phyloP scores from a whole-genome alignment of 2,113 vertebrate species.

The Chaetorhynchus papuensis region DNA sequence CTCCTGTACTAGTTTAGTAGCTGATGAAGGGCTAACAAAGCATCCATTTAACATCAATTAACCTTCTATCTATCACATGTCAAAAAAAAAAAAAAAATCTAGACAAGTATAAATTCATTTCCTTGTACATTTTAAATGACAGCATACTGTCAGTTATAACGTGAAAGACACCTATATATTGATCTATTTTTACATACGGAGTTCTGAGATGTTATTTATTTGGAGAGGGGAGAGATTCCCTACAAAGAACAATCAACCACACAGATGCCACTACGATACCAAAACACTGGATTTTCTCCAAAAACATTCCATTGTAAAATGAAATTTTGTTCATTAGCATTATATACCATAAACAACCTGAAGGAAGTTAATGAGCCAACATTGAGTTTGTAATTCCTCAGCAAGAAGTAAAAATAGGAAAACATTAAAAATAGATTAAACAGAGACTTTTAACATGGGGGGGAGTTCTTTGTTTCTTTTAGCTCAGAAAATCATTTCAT shows the following conservation, averaged over 20 bases:
- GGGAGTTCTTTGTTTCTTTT: neutral
- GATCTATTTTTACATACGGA: neutral
- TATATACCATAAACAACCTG: neutral
- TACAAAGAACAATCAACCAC: neutral
- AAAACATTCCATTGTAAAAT: neutral
- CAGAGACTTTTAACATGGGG: neutral
- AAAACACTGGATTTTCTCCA: neutral
- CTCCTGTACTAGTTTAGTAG: conserved; percentile 54
- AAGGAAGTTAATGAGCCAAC: neutral
- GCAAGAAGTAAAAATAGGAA: neutral
- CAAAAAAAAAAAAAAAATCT: conserved; percentile 21
- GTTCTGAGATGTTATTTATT: neutral
- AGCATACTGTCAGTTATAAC: neutral
- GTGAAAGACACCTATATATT: neutral
- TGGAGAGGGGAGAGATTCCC: neutral
- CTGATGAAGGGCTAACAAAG: conserved; percentile 71
- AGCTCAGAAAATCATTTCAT: neutral
- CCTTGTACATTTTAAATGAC: neutral
- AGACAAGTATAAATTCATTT: neutral
- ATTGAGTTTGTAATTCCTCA: neutral
- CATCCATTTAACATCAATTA: conserved; percentile 74
- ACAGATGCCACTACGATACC: neutral
- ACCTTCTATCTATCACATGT: conserved; percentile 69
- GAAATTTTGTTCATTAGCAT: neutral
- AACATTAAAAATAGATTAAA: neutral